phyloP scores from a whole-genome alignment of 2,888 invertebrate species.

The Mesorhabditis sp. region DNA sequence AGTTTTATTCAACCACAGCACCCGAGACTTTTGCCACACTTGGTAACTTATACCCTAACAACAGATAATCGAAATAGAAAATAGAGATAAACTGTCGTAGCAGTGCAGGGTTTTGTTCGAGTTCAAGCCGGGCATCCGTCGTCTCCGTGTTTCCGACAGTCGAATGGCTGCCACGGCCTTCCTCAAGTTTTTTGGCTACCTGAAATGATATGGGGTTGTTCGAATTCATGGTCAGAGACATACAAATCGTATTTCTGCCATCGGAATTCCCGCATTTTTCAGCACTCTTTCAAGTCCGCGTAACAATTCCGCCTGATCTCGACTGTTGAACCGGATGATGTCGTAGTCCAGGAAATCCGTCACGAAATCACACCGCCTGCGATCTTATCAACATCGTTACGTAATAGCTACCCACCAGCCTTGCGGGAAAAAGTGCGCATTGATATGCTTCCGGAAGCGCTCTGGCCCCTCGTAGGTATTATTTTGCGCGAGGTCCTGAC shows the following conservation, averaged over 20 bases:
- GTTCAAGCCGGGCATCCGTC: background rate
- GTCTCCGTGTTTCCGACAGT: background rate
- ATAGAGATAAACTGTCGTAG: constrained; percentile 1
- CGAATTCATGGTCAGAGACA: background rate
- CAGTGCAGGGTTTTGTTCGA: background rate
- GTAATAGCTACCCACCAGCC: background rate
- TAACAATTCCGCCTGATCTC: background rate
- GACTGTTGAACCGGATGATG: background rate
- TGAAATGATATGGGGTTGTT: background rate
- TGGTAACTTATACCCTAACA: background rate
- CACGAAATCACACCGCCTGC: background rate
- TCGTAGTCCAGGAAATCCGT: background rate
- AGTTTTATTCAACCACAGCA: too few relatives aligned
- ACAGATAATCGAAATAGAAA: constrained; percentile 1
- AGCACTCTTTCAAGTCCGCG: background rate
- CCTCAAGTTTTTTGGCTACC: background rate
- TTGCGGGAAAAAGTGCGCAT: background rate
- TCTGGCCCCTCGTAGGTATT: background rate
- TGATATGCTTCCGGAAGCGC: background rate
- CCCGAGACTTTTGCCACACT: too few relatives aligned
- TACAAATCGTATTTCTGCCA: background rate
- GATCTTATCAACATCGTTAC: background rate
- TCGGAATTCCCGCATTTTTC: background rate
- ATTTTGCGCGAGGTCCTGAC: background rate
- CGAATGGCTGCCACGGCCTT: background rate